These are phyloP conservation scores for Tapera naevia DNA, from an alignment of 2,797 vertebrate genomes.

Conservation along the genomic window DNA sequence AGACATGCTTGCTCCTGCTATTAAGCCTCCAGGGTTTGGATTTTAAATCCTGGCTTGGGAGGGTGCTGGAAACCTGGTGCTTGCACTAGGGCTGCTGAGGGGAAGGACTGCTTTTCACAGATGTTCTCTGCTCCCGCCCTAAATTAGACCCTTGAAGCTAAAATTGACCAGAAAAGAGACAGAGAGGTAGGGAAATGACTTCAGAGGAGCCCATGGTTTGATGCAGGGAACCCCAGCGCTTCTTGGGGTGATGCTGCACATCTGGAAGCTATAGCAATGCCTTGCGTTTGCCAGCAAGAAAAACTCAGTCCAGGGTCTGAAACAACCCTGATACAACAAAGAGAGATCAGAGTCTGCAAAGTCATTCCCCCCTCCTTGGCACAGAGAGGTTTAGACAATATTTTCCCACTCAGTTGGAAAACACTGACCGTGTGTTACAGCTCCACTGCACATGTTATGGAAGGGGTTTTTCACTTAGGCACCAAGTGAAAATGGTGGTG, in stretches of 20 bases:
- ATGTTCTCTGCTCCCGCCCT: background rate
- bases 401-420: background rate
- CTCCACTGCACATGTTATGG: background rate
- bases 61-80: background rate
- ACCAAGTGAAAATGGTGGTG: no score
- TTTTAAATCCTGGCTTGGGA: background rate
- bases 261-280: background rate
- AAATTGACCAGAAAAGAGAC: background rate
- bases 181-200: background rate
- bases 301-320: background rate
- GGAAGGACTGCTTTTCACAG: background rate
- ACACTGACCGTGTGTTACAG: accelerated
- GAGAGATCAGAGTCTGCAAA: background rate
- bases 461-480: background rate
- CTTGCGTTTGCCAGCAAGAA: background rate
- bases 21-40: background rate
- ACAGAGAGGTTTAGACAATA: background rate
- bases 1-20: background rate
- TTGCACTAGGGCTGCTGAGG: background rate
- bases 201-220: background rate
- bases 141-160: background rate
- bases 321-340: background rate
- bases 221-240: background rate
- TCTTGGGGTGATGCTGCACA: background rate
- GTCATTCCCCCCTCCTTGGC: background rate